Conservation (phyloP, 1,140 invertebrate genomes). For the Conopomorpha cramerella region DNA sequence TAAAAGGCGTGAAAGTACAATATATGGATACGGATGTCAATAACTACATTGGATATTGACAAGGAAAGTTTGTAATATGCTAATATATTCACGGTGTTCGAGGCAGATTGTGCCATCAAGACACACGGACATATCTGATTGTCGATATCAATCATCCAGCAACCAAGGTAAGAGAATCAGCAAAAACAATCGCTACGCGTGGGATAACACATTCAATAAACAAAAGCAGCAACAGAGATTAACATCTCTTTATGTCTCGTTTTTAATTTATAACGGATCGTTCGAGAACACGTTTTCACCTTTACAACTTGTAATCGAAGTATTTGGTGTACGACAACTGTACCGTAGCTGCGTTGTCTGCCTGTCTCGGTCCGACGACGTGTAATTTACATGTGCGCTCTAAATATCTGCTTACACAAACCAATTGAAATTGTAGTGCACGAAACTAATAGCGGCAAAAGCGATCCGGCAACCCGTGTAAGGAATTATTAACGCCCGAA, state of each 20-base stretch:
- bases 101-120: background rate
- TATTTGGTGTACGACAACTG: no score
- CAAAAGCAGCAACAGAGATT: conserved; percentile 18
- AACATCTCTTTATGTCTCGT: conserved; percentile 16
- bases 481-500: conserved; percentile 37
- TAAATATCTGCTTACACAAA: background rate
- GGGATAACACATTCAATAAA: conserved; percentile 25
- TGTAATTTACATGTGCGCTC: background rate
- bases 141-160: conserved; percentile 13
- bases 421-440: background rate
- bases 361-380: background rate
- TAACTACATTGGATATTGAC: no score
- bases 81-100: background rate
- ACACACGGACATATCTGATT: background rate
- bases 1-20: no score
- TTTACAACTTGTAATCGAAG: background rate
- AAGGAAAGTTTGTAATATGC: no score
- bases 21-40: no score
- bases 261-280: conserved; percentile 13
- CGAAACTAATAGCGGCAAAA: conserved; percentile 11
- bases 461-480: conserved; percentile 19
- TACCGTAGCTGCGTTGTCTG: background rate
- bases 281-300: background rate
- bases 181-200: conserved; percentile 17
- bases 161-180: conserved; percentile 12